These are phyloP conservation scores for Sycophila sp. DNA, from an alignment of 1,140 invertebrate species.

Conservation along the genomic window DNA sequence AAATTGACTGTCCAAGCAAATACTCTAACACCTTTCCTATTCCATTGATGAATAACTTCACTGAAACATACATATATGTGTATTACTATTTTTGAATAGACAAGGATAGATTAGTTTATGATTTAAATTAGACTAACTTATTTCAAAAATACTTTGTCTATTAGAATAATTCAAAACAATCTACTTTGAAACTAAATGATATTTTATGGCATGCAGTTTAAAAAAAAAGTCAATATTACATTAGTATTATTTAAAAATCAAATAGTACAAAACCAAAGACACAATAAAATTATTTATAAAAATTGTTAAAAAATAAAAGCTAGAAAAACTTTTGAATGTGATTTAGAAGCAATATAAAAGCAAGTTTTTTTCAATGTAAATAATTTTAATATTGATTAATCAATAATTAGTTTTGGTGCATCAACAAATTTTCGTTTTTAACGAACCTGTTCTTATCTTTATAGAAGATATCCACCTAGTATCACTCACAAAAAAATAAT, in stretches of 20 bases:
- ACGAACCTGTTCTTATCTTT: slow-evolving; percentile 11
- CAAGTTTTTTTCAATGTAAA: slow-evolving; percentile 9
- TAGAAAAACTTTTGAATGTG: no score
- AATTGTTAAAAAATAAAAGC: neutral
- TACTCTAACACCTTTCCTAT: slow-evolving; percentile 66
- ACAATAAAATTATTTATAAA: neutral
- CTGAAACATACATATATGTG: slow-evolving; percentile 68
- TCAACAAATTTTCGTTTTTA: slow-evolving; percentile 11
- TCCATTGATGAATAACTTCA: slow-evolving; percentile 68
- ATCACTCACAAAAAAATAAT: slow-evolving; percentile 15
- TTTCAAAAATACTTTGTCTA: neutral
- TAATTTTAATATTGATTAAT: neutral
- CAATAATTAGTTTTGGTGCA: neutral
- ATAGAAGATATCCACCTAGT: slow-evolving; percentile 15
- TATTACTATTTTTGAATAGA: slow-evolving; percentile 27
- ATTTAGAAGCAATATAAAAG: no score
- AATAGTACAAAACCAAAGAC: no score
- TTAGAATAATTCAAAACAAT: slow-evolving; percentile 4
- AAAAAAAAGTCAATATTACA: neutral
- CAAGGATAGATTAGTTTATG: slow-evolving; percentile 5
- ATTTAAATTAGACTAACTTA: neutral
- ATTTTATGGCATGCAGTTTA: slow-evolving; percentile 6
- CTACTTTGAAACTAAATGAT: neutral
- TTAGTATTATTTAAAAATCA: neutral
- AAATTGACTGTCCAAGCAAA: slow-evolving; percentile 75